Conservation (phyloP, 2,797 vertebrate genomes). For the Cichlasoma orientale region DNA sequence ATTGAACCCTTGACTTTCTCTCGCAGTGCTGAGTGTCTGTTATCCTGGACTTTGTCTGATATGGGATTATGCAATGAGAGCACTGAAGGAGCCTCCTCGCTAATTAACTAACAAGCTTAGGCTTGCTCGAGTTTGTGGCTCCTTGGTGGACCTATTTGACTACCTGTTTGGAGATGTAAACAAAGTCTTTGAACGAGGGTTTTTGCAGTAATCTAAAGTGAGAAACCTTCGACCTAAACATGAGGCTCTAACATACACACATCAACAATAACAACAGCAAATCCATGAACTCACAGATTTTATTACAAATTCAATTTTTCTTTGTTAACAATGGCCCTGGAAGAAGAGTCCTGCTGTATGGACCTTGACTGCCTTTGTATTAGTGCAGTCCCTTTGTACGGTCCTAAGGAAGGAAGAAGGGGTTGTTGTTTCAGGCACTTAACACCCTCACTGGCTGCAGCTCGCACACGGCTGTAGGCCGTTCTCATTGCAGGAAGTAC, state of each 20-base stretch:
- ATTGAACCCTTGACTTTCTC: slow-evolving; percentile 51
- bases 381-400: slow-evolving; percentile 46
- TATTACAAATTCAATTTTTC: slow-evolving; percentile 69
- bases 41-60: slow-evolving; percentile 50
- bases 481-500: slow-evolving; percentile 97
- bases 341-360: slow-evolving; percentile 41
- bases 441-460: slow-evolving; percentile 82
- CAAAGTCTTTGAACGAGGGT: background rate
- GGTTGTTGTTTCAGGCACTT: slow-evolving; percentile 71
- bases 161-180: background rate
- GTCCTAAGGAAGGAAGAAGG: slow-evolving; percentile 2
- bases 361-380: slow-evolving; percentile 24
- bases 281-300: slow-evolving; percentile 41
- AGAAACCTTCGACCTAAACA: background rate
- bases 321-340: slow-evolving; percentile 67
- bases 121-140: slow-evolving; percentile 28
- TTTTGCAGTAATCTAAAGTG: background rate
- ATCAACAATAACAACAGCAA: background rate
- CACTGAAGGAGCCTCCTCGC: slow-evolving; percentile 37
- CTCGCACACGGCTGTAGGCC: slow-evolving; percentile 92
- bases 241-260: background rate
- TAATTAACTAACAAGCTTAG: slow-evolving; percentile 61
- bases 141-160: background rate
- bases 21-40: slow-evolving; percentile 31
- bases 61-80: slow-evolving; percentile 56